phyloP scores from a whole-genome alignment of 1,140 invertebrate genomes.

The Procambarus clarkii region DNA sequence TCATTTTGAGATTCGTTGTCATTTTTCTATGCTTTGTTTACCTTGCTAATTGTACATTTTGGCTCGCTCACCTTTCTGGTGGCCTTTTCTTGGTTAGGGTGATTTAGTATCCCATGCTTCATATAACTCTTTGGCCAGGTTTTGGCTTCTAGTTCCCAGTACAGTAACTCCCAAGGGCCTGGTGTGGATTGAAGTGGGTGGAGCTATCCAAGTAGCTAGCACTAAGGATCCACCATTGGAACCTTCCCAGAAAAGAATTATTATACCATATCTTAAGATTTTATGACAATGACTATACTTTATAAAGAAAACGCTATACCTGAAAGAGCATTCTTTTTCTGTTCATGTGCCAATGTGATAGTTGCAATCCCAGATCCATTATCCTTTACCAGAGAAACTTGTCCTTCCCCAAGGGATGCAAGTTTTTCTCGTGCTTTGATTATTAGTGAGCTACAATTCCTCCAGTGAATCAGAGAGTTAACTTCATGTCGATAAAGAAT shows the following conservation, averaged over 20 bases:
- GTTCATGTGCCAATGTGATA: conserved; percentile 76
- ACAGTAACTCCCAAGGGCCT: too few relatives aligned
- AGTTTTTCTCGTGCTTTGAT: conserved; percentile 72
- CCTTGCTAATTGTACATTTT: neutral
- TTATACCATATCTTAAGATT: too few relatives aligned
- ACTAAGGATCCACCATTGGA: too few relatives aligned
- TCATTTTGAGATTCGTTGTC: too few relatives aligned
- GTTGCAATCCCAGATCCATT: conserved; percentile 77
- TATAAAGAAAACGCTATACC: conserved; percentile 70
- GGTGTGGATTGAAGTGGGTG: too few relatives aligned
- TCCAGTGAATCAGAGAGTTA: neutral
- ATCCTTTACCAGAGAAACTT: conserved; percentile 76
- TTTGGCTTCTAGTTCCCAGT: too few relatives aligned
- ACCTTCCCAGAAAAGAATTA: neutral
- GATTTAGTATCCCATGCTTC: too few relatives aligned
- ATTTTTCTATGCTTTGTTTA: too few relatives aligned
- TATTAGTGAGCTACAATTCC: conserved; percentile 9
- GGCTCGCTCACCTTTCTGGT: neutral
- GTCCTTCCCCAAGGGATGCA: conserved; percentile 74
- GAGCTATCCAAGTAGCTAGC: too few relatives aligned
- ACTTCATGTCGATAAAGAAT: neutral
- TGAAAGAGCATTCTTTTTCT: conserved; percentile 78
- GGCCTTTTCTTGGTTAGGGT: too few relatives aligned
- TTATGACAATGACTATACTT: neutral
- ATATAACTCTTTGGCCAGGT: too few relatives aligned